Evolutionary conservation across 2,113 vertebrate genomes (phyloP).

Genomic region (Amia ocellicauda): DNA sequence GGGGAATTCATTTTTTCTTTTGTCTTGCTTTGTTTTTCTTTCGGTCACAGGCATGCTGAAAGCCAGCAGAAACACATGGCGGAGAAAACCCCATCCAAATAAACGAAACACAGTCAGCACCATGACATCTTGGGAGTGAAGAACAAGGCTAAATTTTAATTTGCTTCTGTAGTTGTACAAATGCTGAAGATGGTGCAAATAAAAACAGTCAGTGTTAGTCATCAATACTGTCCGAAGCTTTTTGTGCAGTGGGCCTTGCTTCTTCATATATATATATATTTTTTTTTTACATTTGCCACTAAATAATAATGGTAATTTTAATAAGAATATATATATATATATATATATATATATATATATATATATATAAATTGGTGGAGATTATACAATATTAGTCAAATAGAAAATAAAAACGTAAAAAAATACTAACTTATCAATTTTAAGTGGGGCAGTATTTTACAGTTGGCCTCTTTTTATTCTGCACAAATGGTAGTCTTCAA

Average conservation of each 20-base stretch:
- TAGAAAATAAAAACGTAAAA: constrained; percentile 62
- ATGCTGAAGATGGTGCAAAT: constrained; percentile 58
- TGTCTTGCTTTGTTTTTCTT: too few relatives aligned
- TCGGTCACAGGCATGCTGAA: constrained; percentile 81
- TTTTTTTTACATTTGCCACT: constrained; percentile 88
- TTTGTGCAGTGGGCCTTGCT: constrained; percentile 89
- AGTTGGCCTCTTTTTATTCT: constrained; percentile 86
- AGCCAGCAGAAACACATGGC: constrained; percentile 98
- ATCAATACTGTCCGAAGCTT: constrained; percentile 86
- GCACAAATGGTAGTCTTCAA: constrained; percentile 91
- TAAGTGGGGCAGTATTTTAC: constrained; percentile 84
- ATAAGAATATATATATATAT: constrained; percentile 40
- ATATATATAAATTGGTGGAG: constrained; percentile 55
- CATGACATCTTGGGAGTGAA: constrained; percentile 45
- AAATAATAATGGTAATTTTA: constrained; percentile 86
- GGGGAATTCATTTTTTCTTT: too few relatives aligned
- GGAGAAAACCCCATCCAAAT: constrained; percentile 93
- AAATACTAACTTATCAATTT: constrained; percentile 78
- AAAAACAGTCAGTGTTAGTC: constrained; percentile 75
- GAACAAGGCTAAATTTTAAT: constrained; percentile 60
- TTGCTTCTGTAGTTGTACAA: constrained; percentile 79
- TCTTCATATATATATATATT: constrained; percentile 92
- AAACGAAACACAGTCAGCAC: constrained; percentile 36
- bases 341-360: constrained; percentile 18
- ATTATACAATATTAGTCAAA: constrained; percentile 80